Conservation (phyloP, 2,797 vertebrate species). For the Hoplostethus mediterraneus region DNA sequence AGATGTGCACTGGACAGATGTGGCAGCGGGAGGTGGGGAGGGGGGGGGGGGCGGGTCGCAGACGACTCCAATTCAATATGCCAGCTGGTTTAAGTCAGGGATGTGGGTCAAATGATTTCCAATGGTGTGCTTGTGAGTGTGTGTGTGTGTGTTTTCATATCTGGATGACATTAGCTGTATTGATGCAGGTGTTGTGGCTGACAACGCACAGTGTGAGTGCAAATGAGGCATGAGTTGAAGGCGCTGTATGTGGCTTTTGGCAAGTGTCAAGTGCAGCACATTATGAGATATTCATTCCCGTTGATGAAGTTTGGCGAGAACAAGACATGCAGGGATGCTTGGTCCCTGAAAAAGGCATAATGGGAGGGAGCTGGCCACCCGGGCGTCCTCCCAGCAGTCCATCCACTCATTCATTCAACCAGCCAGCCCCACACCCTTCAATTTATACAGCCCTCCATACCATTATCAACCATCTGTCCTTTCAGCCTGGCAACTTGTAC, state of each 20-base stretch:
- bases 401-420: conserved; percentile 39
- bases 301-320: conserved; percentile 19
- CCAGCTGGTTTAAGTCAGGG: neutral
- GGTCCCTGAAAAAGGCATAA: conserved; percentile 20
- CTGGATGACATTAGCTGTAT: conserved; percentile 3
- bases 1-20: neutral
- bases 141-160: neutral
- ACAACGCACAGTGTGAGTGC: neutral
- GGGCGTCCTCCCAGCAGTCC: conserved; percentile 37
- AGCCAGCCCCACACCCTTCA: conserved; percentile 30
- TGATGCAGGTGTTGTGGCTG: conserved; percentile 23
- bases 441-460: conserved; percentile 39
- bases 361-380: neutral
- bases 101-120: conserved; percentile 1
- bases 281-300: conserved; percentile 6
- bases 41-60: too few species aligned
- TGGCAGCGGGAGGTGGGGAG: neutral
- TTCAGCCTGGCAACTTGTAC: conserved; percentile 10
- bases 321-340: conserved; percentile 20
- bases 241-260: conserved; percentile 3
- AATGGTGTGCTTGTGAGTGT: neutral
- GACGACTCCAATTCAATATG: neutral
- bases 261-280: neutral
- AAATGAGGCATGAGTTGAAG: conserved; percentile 14
- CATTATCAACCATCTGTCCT: neutral